Evolutionary conservation across 2,888 invertebrate species (phyloP).

Genomic region (Leuctra nigra): DNA sequence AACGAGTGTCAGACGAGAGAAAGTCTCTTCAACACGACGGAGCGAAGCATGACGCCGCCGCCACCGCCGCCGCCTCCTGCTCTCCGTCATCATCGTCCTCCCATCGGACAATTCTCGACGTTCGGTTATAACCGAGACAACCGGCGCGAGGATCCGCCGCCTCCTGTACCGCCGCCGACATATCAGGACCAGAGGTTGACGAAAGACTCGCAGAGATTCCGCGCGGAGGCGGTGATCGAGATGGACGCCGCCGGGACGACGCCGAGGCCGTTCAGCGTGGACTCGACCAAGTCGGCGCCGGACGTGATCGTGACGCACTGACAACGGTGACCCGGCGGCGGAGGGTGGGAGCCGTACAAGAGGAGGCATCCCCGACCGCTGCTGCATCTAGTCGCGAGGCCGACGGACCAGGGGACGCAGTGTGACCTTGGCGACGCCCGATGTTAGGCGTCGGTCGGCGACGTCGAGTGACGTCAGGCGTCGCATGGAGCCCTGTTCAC

Average conservation of each 20-base stretch:
- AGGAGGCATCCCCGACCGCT: conserved; percentile 47
- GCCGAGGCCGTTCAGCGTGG: conserved; percentile 62
- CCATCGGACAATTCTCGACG: conserved; percentile 43
- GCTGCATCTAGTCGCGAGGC: conserved; percentile 17
- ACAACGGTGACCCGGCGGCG: conserved; percentile 43
- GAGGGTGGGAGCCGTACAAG: conserved; percentile 50
- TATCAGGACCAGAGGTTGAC: conserved; percentile 14
- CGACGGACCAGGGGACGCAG: conserved; percentile 20
- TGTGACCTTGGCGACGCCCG: conserved; percentile 18
- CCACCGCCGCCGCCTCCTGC: conserved; percentile 37
- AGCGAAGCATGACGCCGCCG: conserved; percentile 38
- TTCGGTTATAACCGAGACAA: conserved; percentile 42
- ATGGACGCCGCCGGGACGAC: conserved; percentile 39
- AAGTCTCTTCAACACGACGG: conserved; percentile 52
- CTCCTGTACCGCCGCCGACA: conserved; percentile 31
- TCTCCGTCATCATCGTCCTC: conserved; percentile 27
- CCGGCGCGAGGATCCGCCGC: conserved; percentile 18
- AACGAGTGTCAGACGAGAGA: conserved; percentile 79
- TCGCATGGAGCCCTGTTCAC: background rate
- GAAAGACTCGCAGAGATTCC: conserved; percentile 37
- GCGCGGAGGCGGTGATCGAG: conserved; percentile 56
- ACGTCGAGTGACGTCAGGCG: background rate
- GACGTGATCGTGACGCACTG: conserved; percentile 84
- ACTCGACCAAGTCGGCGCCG: conserved; percentile 83
- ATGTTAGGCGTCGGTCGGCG: background rate